Evolutionary conservation across 2,113 vertebrate species (phyloP).

Genomic region (Ibidorhyncha struthersii): DNA sequence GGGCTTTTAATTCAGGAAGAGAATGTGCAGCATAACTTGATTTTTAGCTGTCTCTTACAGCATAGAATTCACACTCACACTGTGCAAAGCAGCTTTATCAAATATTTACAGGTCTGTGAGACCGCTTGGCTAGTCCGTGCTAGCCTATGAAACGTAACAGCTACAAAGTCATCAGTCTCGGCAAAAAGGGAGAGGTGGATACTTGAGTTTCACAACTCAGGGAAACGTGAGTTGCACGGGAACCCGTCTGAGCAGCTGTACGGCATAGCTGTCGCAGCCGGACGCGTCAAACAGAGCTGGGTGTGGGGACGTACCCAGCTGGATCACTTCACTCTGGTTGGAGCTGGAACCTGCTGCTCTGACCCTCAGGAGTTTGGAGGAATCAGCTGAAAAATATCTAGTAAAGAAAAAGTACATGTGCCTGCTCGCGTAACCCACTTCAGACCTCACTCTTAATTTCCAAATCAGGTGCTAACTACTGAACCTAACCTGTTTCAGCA

Average conservation of each 20-base stretch:
- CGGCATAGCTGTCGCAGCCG: neutral
- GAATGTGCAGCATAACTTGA: neutral
- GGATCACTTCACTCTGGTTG: neutral
- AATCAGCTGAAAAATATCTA: neutral
- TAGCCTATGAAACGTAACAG: neutral
- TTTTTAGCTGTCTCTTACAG: neutral
- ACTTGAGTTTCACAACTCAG: neutral
- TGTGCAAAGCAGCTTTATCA: neutral
- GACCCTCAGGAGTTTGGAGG: neutral
- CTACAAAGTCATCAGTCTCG: neutral
- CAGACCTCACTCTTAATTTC: neutral
- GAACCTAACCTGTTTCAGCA: neutral
- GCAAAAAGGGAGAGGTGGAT: neutral
- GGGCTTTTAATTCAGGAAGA: neutral
- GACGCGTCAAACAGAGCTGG: fast-evolving
- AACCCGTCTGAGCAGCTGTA: neutral
- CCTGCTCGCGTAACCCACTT: neutral
- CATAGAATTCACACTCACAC: neutral
- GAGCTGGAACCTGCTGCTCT: neutral
- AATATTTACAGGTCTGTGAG: neutral
- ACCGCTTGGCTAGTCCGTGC: neutral
- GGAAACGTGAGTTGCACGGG: neutral
- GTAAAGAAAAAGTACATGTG: fast-evolving
- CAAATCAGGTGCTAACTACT: neutral
- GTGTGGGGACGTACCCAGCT: fast-evolving